A percentile compares a stretch with the other conserved stretches of the same genome.
phyloP scores from a whole-genome alignment of 2,888 invertebrate species.

The Pilophorus perplexus region DNA sequence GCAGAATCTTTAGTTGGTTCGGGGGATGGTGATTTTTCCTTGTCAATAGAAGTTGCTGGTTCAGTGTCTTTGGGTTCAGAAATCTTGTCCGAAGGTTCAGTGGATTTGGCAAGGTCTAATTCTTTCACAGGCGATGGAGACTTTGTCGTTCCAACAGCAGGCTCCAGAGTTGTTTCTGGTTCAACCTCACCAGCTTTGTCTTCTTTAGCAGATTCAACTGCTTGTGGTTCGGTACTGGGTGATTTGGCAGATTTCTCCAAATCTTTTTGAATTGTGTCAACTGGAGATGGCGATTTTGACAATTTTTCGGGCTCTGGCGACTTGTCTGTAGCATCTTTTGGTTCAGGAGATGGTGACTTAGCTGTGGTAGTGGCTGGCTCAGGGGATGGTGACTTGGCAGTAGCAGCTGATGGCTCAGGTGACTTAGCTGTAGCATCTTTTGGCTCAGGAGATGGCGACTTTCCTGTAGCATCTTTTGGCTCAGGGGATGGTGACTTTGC shows the following conservation, averaged over 20 bases:
- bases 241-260: too few species aligned
- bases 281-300: slow-evolving; percentile 10
- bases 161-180: too few species aligned
- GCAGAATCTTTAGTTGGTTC: background rate
- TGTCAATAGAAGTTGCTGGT: too few species aligned
- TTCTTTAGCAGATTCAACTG: too few species aligned
- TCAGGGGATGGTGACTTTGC: background rate
- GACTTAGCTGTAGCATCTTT: background rate
- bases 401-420: background rate
- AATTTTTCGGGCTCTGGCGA: background rate
- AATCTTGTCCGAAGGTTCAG: too few species aligned
- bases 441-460: background rate
- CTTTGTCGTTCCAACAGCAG: too few species aligned
- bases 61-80: too few species aligned
- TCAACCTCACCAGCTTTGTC: too few species aligned
- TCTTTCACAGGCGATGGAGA: too few species aligned
- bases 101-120: too few species aligned
- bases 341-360: background rate
- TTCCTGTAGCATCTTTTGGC: background rate
- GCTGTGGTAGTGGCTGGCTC: slow-evolving; percentile 15
- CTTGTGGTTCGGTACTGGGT: too few species aligned
- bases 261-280: too few species aligned
- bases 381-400: slow-evolving; percentile 22
- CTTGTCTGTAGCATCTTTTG: background rate
- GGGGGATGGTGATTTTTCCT: slow-evolving; percentile 17